Evolutionary conservation across 2,888 invertebrate genomes (phyloP), one percentile per base, ranked within the genome.

Genomic region (Acanthoscelides obtectus): DNA sequence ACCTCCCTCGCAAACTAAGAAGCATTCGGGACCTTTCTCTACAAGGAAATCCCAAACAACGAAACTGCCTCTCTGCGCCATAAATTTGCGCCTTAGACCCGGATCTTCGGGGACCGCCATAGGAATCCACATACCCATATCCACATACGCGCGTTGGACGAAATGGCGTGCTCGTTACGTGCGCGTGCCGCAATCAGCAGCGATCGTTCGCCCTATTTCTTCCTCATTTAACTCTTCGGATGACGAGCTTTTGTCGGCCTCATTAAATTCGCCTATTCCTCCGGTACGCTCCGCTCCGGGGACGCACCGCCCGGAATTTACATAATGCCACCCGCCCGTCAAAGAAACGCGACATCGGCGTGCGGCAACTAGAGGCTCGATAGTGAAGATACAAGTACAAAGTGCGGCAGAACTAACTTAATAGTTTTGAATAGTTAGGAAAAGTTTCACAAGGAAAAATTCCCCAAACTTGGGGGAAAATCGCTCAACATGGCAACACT

Each of bases 151-250:
- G 17, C 45, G 3, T 12, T 17, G 12, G 12, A 12, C 17, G 45
- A 73, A 75, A 75, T 72, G 72, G 71, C 45, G 71, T 70, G 64
- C 70, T 69, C 69, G 69, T 72, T 71, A 75, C 73, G 73, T 74
- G 75, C 72, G 45, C 45, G 74, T 75, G 73, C 68, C 68, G 68
- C 71, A 75, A 75, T 75, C 74, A 70, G 75, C 70, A 71, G 75
- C 70, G 72, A 75, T 72, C 72, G 74, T 74, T 71, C 71, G 72
- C 75, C 73, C 74, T 73, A 75, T 73, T 75, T 73, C 75, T 75
- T 73, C 71, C 72, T 75, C 75, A 74, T 74, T 75, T 72, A 74
- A 74, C 75, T 73, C 73, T 72, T 74, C 72, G 71, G 72, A 68
- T 71, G 69, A 72, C 67, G 73, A 45, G 72, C 72, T 74, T 75